A percentile compares a stretch with the other conserved stretches of the same genome.
These are phyloP conservation scores for Onychorhynchus coronatus DNA, from an alignment of 2,113 vertebrate species.

Conservation along the genomic window DNA sequence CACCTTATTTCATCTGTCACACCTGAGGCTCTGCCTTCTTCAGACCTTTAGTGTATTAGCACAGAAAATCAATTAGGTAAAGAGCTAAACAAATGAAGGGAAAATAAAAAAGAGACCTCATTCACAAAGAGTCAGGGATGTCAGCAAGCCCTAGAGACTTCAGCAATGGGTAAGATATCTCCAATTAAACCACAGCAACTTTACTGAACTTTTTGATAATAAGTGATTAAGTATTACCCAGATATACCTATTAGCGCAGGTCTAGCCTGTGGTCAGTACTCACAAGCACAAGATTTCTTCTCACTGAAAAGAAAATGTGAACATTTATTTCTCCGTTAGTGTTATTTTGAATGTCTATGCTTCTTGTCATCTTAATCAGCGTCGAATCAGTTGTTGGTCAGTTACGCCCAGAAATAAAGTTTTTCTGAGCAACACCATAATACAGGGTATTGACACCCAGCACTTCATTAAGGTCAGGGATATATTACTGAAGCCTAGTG, in stretches of 20 bases:
- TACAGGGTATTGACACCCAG: neutral
- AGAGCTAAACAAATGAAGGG: conserved; percentile 79
- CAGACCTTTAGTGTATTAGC: conserved; percentile 78
- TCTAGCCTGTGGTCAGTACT: neutral
- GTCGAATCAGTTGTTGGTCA: neutral
- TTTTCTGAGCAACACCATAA: neutral
- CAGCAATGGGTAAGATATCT: conserved; percentile 34
- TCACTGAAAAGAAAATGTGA: neutral
- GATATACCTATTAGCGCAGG: neutral
- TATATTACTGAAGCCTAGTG: neutral
- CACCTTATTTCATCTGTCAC: conserved; percentile 80
- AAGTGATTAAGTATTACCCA: conserved; percentile 16
- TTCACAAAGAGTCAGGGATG: conserved; percentile 66
- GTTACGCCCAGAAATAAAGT: neutral
- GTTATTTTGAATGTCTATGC: neutral
- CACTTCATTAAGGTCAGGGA: neutral
- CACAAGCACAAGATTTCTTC: neutral
- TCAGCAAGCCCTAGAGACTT: conserved; percentile 55
- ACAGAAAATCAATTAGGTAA: conserved; percentile 83
- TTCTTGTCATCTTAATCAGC: neutral
- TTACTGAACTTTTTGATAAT: conserved; percentile 49
- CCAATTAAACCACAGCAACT: conserved; percentile 53
- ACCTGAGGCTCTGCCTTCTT: conserved; percentile 78
- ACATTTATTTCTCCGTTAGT: neutral
- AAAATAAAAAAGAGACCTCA: conserved; percentile 60